Base-by-base conservation (phyloP, 2,113 vertebrate genomes). In the Cavia porcellus region DNA sequence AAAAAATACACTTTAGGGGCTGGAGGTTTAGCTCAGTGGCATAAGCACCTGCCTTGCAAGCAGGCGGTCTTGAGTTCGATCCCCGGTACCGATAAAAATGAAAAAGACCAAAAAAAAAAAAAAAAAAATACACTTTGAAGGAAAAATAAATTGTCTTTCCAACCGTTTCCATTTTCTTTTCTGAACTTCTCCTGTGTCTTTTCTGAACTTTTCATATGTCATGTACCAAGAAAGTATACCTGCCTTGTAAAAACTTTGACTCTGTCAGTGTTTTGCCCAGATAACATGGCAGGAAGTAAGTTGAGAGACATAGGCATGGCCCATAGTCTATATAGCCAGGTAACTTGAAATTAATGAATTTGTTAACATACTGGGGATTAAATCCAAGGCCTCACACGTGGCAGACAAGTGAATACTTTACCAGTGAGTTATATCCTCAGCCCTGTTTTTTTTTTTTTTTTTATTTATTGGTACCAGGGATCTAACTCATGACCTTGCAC, bases 51-150 rank as follows among this genome's bases (percentile, higher is more conserved):
- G n/a, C n/a, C n/a, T n/a, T n/a, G n/a, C n/a, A n/a, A n/a, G n/a
- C n/a, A n/a, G n/a, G n/a, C n/a, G n/a, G n/a, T n/a, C n/a, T n/a
- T n/a, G n/a, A n/a, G n/a, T n/a, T n/a, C n/a, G n/a, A n/a, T n/a
- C n/a, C n/a, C n/a, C n/a, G n/a, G n/a, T n/a, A n/a, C n/a, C n/a
- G n/a, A n/a, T n/a, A n/a, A n/a, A n/a, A n/a, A n/a, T n/a, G n/a
- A n/a, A n/a, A n/a, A n/a, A n/a, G n/a, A n/a, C n/a, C n/a, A n/a
- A n/a, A n/a, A n/a, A n/a, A n/a, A n/a, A n/a, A n/a, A n/a, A n/a
- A n/a, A n/a, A 59, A 66, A 85, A 87, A 90, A 85, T 95, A 89
- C 2, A 38, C 22, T 62, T 81, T 77, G 66, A 83, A 94, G 50
- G 25, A 42, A 35, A 92, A 90, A 83, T 70, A 7, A 20, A 68